Evolutionary conservation across 2,797 vertebrate species (phyloP).

Genomic region (Propithecus perrieri): DNA sequence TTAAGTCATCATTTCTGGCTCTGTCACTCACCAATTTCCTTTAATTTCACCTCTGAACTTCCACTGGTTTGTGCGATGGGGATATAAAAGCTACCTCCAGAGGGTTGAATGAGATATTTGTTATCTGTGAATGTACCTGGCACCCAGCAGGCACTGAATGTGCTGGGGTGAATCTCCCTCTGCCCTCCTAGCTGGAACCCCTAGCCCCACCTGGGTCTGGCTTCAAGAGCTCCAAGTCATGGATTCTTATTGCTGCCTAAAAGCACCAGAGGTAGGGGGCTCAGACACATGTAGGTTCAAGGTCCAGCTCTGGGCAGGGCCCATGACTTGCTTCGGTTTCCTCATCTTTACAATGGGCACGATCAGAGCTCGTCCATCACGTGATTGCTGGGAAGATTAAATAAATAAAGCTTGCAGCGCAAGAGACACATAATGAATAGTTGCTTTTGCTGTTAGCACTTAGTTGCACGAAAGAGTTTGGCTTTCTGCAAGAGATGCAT

Average conservation of each 20-base stretch:
- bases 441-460: no score
- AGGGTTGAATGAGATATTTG: neutral
- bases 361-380: rapidly evolving
- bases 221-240: neutral
- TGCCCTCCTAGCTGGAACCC: neutral
- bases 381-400: neutral
- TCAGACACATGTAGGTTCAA: rapidly evolving
- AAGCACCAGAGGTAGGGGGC: neutral
- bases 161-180: rapidly evolving
- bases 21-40: neutral
- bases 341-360: neutral
- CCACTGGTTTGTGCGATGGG: neutral
- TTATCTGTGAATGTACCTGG: neutral
- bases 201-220: no score
- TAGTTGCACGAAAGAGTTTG: neutral
- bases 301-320: neutral
- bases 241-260: neutral
- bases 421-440: neutral
- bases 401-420: neutral
- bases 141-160: neutral
- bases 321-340: rapidly evolving
- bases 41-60: neutral
- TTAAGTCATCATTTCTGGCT: neutral
- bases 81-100: neutral
- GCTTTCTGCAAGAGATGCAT: neutral